Evolutionary conservation across 2,113 vertebrate species (phyloP).

Genomic region (Maccullochella peelii): DNA sequence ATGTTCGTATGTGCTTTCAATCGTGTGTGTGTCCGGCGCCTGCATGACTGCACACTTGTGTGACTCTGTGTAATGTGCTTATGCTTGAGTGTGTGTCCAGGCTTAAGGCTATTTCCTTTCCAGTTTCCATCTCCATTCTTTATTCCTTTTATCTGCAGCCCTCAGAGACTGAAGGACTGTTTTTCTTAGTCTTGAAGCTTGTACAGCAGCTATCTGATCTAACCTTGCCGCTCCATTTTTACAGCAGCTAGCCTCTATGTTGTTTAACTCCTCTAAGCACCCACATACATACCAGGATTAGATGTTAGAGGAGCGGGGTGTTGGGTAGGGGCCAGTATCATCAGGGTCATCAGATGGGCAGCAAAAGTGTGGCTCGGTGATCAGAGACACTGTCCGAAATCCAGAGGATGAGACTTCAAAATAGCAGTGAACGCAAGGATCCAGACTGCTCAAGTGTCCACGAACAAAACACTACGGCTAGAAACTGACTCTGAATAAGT

Average conservation of each 20-base stretch:
- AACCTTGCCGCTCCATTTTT: constrained; percentile 19
- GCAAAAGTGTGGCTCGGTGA: not conserved
- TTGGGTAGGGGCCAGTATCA: not conserved
- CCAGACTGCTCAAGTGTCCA: not conserved
- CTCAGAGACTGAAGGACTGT: constrained; percentile 23
- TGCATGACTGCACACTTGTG: constrained; percentile 19
- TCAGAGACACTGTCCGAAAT: not conserved
- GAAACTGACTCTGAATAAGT: not conserved
- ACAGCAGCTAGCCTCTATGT: not conserved
- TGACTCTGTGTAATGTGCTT: constrained; percentile 4
- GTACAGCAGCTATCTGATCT: constrained; percentile 28
- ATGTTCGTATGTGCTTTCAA: not conserved
- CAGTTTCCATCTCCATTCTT: constrained; percentile 9
- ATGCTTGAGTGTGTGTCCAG: not conserved
- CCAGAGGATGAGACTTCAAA: not conserved
- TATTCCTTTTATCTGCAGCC: constrained; percentile 32
- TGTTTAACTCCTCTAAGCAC: constrained; percentile 1
- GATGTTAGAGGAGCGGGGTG: not conserved
- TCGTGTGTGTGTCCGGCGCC: not conserved
- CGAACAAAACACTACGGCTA: not conserved
- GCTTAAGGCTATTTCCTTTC: constrained; percentile 32
- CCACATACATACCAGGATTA: not conserved
- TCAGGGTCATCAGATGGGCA: constrained; percentile 16
- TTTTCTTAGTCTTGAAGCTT: constrained; percentile 31
- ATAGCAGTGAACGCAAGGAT: not conserved